A percentile compares a stretch with the other conserved stretches of the same genome.
Conservation (phyloP, 1,140 invertebrate genomes). For the Lanistes nyassanus region DNA sequence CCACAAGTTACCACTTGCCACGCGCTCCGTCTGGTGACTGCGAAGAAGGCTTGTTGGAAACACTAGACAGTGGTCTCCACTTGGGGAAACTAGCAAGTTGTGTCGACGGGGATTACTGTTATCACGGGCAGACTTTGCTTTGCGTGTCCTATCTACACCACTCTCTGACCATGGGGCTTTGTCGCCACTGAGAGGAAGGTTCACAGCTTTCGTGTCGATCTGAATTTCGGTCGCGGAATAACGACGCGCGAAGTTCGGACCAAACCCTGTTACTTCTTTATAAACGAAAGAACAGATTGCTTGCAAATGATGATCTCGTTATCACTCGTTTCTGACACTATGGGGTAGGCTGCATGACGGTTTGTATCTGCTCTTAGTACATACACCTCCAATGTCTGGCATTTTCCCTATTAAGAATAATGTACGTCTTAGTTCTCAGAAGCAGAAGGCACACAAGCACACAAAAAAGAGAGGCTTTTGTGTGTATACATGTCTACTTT, state of each 20-base stretch:
- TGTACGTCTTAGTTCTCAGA: no score
- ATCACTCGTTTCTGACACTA: not conserved
- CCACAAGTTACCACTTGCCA: not conserved
- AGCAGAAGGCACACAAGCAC: no score
- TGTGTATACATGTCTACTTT: no score
- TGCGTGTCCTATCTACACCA: not conserved
- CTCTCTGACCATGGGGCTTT: not conserved
- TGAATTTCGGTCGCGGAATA: not conserved
- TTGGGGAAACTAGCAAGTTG: not conserved
- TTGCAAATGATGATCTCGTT: not conserved
- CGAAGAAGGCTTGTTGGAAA: not conserved
- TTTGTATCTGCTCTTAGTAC: no score
- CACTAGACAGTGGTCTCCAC: not conserved
- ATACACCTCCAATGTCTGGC: no score
- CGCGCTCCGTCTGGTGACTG: no score
- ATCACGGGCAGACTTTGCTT: conserved; percentile 4
- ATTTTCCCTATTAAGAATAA: no score
- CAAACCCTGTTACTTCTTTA: not conserved
- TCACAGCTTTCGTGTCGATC: not conserved
- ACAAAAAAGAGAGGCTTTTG: no score
- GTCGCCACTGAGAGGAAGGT: not conserved
- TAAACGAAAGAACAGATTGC: not conserved
- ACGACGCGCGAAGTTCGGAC: not conserved
- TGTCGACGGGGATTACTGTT: not conserved
- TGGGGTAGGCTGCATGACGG: no score